These are phyloP conservation scores for Leucoraja erinaceus DNA, from an alignment of 2,113 vertebrate genomes.

Conservation along the genomic window DNA sequence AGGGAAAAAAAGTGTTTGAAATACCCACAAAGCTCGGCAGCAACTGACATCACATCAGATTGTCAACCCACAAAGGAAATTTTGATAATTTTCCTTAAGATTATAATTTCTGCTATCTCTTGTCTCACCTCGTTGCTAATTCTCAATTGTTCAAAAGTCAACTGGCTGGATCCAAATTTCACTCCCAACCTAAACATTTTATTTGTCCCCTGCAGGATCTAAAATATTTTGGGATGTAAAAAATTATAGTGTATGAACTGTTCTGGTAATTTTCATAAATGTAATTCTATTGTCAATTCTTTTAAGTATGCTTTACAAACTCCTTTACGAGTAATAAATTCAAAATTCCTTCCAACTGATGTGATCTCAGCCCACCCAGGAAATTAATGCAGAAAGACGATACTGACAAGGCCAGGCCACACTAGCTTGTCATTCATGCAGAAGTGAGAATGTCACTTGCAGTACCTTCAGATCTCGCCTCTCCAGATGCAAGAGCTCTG, in stretches of 20 bases:
- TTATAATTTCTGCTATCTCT: no score
- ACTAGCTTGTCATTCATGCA: constrained; percentile 34
- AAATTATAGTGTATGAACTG: neutral
- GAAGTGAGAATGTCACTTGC: constrained; percentile 16
- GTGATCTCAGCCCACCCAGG: constrained; percentile 27
- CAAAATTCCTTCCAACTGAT: neutral
- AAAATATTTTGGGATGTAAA: neutral
- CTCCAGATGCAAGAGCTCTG: constrained; percentile 93
- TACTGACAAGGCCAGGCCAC: neutral
- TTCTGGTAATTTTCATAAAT: neutral
- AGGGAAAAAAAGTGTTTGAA: neutral
- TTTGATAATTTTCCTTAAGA: no score
- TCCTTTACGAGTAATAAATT: neutral
- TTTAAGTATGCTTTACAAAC: neutral
- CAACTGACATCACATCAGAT: constrained; percentile 19
- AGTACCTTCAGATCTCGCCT: constrained; percentile 94
- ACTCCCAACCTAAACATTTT: neutral
- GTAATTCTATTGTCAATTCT: neutral
- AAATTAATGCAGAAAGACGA: neutral
- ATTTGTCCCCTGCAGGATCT: neutral
- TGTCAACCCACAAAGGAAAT: no score
- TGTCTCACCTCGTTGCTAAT: neutral
- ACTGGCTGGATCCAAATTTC: neutral
- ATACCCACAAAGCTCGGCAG: neutral
- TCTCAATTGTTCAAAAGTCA: neutral